Evolutionary conservation across 92 coral and sea anemone species (phyloP), one percentile per base, ranked within the genome.

Genomic region (Porites evermanni): DNA sequence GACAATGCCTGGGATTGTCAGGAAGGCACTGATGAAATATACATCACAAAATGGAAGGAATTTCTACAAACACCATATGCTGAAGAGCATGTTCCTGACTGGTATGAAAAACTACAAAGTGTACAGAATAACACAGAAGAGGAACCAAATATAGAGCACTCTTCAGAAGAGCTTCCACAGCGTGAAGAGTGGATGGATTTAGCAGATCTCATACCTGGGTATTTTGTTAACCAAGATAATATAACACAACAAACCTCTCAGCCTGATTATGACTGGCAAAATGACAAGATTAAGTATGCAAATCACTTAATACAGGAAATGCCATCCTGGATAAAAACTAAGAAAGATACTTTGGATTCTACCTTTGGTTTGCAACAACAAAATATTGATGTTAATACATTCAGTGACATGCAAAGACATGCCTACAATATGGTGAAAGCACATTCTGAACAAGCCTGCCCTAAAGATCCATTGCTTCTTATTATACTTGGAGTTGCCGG

Each of bases 161-260:
- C 32, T 21, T 47, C 81, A 87, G 86, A 87, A 66, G 75, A 87
- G 26, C 75, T 87, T 53, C 89, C 89, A 67, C 89, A 86, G 70
- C 64, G 89, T 67, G 88, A 88, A 70, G 91, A 88, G 76, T 88
- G 89, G 92, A 89, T 89, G 89, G 58, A 68, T 77, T 89, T 89
- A 89, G 92, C 89, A 70, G 84, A 89, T 89, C 89, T 89, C 18
- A 64, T 77, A 69, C 79, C 89, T 52, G 84, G 84, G 20, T 86
- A 53, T 77, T 86, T 78, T 78, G 64, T 74, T 74, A 54, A 74
- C 78, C 26, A 24, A 24, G 26, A 24, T 24, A 24, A 24, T 24
- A 61, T 59, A 73, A 77, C 76, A 56, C 70, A 79, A 60, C 61
- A 87, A 73, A 86, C 59, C 18, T 70, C 71, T 77, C 83, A 78